Evolutionary conservation across 2,888 invertebrate genomes (phyloP).

Genomic region (Lobophora halterata): DNA sequence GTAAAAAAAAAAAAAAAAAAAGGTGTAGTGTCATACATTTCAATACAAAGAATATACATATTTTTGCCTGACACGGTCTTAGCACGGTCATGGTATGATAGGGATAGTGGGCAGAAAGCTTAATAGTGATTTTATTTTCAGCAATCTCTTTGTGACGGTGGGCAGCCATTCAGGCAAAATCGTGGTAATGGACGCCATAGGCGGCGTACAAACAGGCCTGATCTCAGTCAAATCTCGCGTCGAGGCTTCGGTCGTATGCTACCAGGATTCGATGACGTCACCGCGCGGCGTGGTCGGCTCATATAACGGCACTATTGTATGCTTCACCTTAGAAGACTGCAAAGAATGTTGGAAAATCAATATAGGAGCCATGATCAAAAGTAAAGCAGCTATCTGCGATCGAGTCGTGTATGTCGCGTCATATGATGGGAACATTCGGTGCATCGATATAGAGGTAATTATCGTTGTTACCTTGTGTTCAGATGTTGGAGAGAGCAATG

Average conservation of each 20-base stretch:
- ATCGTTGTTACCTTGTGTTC: too few species aligned
- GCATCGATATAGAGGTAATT: conserved; percentile 77
- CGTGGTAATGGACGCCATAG: conserved; percentile 77
- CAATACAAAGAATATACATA: too few species aligned
- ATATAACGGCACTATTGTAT: conserved; percentile 87
- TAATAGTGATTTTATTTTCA: conserved; percentile 41
- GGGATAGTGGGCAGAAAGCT: too few species aligned
- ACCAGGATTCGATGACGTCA: conserved; percentile 33
- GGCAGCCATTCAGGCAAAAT: conserved; percentile 86
- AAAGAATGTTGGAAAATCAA: conserved; percentile 81
- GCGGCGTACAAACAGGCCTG: conserved; percentile 73
- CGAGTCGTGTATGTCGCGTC: conserved; percentile 83
- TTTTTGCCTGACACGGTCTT: too few species aligned
- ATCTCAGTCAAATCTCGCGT: conserved; percentile 84
- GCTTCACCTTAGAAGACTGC: conserved; percentile 79
- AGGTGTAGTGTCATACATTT: too few species aligned
- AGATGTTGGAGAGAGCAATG: too few species aligned
- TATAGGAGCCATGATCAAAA: conserved; percentile 84
- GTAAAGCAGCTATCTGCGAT: conserved; percentile 61
- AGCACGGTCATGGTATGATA: too few species aligned
- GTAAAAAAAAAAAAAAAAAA: too few species aligned
- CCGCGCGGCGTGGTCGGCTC: conserved; percentile 85
- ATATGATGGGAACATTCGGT: conserved; percentile 85
- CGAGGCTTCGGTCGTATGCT: conserved; percentile 83
- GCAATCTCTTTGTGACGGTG: conserved; percentile 61